A percentile compares a stretch with the other conserved stretches of the same genome.
phyloP scores from a whole-genome alignment of 2,888 invertebrate species.

The Chironomus riparius region DNA sequence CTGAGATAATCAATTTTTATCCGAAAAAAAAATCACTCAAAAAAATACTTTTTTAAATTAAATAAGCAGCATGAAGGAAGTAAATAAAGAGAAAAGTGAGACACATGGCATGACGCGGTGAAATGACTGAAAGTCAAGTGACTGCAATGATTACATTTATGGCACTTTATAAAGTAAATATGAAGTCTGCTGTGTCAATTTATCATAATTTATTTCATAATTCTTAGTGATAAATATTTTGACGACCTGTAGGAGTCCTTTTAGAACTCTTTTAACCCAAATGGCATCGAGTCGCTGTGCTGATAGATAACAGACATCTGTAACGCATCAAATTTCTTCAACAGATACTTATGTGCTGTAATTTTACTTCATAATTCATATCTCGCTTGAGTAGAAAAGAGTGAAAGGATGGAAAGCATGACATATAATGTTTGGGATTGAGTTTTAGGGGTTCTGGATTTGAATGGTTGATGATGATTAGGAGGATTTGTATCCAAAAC shows the following conservation, averaged over 20 bases:
- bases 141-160: neutral
- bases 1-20: slow-evolving; percentile 18
- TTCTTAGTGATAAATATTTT: too few relatives aligned
- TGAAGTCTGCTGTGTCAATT: slow-evolving; percentile 5
- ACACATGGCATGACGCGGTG: slow-evolving; percentile 7
- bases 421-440: too few relatives aligned
- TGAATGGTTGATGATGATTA: too few relatives aligned
- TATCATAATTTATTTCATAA: too few relatives aligned
- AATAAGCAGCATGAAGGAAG: neutral
- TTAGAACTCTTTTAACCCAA: too few relatives aligned
- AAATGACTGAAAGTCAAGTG: slow-evolving; percentile 19
- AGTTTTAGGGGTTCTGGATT: too few relatives aligned
- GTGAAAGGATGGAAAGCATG: too few relatives aligned
- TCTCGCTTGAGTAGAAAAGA: too few relatives aligned
- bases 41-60: neutral
- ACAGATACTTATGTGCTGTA: neutral
- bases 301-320: slow-evolving; percentile 18
- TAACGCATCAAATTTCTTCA: slow-evolving; percentile 3
- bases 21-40: neutral
- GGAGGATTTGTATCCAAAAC: too few relatives aligned
- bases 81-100: neutral
- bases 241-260: too few relatives aligned
- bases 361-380: too few relatives aligned
- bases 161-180: neutral
- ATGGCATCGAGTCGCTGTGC: too few relatives aligned